Base-by-base conservation (phyloP, 2,888 invertebrate species). In the Tenodera sinensis region DNA sequence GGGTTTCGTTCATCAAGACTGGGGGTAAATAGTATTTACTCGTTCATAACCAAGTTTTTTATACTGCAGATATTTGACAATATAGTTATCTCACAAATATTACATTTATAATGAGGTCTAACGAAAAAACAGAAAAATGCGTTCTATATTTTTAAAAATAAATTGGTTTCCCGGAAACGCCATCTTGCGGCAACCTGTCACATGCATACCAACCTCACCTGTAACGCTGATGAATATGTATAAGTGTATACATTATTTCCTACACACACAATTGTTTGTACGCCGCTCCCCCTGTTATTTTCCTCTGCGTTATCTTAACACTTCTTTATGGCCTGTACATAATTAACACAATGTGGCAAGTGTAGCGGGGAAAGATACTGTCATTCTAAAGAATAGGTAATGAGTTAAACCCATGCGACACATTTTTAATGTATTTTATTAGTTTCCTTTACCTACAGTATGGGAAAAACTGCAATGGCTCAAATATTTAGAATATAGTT, bases 171-270 rank as follows among this genome's bases (percentile, higher is more conserved):
- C 54, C 54, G 54, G 54, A 71, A 71, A 71, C 25, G 20, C 54
- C 54, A 71, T 71, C 54, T 71, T 71, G 54, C 54, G 54, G 25
- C 34, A 83, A 83, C 30, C n/a, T 82, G 87, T 83, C 82, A 30
- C 30, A 28, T 81, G 34, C 54, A 87, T 91, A 91, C 91, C 91
- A 91, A 92, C 92, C 91, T 90, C 90, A 90, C 91, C 89, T 88
- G 47, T 88, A 85, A 86, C 89, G 83, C 42, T 83, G 34, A 89
- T 88, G 89, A 88, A 89, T 88, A 89, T 89, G 89, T 83, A 89
- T 85, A 82, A 82, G 54, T 71, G 54, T 71, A 71, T 71, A 88
- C 30, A 88, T 88, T 84, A 88, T 90, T 90, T 84, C 84, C 84
- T 9, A 81, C 54, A 71, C 71, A 90, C 89, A 6, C 54, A 71